Evolutionary conservation across 2,888 invertebrate genomes (phyloP), one percentile per base, ranked within the genome.

Genomic region (Polymixis lichenea): DNA sequence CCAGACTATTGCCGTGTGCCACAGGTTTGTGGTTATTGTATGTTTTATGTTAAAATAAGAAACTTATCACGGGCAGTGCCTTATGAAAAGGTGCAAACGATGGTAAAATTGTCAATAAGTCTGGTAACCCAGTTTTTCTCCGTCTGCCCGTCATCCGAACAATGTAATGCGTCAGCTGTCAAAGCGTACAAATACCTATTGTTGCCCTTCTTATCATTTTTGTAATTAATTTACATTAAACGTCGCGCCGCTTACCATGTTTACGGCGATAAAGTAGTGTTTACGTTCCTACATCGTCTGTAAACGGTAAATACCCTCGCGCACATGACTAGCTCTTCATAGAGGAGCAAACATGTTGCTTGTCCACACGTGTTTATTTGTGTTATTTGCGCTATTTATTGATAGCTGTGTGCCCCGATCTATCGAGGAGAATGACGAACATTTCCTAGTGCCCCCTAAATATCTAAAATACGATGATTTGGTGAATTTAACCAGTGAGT

Each of bases 391-490:
- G 71, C 75, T 95, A 89, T 91, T 94, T 85, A 92, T 95, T 85
- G 90, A 88, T 86, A 89, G 91, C 84, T 93, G 94, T 88, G 91
- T 90, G 74, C 88, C 94, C 73, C 93, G 94, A 82, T 94, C 94
- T 85, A 86, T 93, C 61, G 91, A 94, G 89, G 92, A 93, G 66
- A 91, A 91, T 61, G 93, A 93, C 62, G 97, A 98, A 90, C 93
- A 95, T 71, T 98, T 98, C 87, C 92, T 97, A 49, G 92, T 95
- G 60, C 91, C 94, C 71, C 97, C 97, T 0, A 96, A 97, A 83
- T 98, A 99, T 91, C 97, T 97, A 22, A 97, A 97, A 86, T 98
- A 98, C 91, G 97, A 97, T 51, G 98, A 98, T 80, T 94, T 98
- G 62, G 97, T 97, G 60, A 96, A 97, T 82, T 92, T 98, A 71